These are phyloP conservation scores for Ophion obscuratus DNA, from an alignment of 2,888 invertebrate genomes.

Conservation along the genomic window DNA sequence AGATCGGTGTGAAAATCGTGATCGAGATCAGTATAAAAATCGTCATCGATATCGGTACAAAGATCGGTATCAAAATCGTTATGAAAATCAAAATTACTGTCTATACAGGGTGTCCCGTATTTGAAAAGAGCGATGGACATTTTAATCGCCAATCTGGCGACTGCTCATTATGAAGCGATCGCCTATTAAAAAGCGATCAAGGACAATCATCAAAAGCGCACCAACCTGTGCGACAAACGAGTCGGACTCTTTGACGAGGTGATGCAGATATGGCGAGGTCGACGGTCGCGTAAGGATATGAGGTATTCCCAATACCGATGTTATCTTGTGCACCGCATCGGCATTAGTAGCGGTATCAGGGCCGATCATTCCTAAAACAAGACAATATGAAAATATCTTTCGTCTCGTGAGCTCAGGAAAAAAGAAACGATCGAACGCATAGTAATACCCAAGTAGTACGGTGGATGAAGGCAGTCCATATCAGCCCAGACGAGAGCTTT, in stretches of 20 bases:
- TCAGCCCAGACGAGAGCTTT: conserved; percentile 82
- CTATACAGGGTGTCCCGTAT: background rate
- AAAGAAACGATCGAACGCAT: background rate
- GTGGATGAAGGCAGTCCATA: conserved; percentile 82
- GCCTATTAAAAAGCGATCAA: no score
- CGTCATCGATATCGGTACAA: background rate
- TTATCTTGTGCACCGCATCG: conserved; percentile 81
- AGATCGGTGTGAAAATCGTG: no score
- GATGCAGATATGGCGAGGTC: conserved; percentile 76
- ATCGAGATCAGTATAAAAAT: no score
- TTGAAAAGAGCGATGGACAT: background rate
- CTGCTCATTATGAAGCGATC: no score
- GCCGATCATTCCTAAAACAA: conserved; percentile 81
- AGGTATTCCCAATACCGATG: conserved; percentile 81
- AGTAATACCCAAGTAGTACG: conserved; percentile 81
- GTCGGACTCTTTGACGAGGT: conserved; percentile 78
- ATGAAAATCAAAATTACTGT: no score
- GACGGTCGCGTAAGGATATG: conserved; percentile 78
- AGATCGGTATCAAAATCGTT: background rate
- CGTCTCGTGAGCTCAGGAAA: no score
- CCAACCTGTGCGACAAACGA: conserved; percentile 77
- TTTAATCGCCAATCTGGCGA: background rate
- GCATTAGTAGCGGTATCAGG: conserved; percentile 79
- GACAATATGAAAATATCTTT: background rate
- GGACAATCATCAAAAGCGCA: conserved; percentile 13